Conservation (phyloP, 2,888 invertebrate genomes). For the Bimastos eiseni region DNA sequence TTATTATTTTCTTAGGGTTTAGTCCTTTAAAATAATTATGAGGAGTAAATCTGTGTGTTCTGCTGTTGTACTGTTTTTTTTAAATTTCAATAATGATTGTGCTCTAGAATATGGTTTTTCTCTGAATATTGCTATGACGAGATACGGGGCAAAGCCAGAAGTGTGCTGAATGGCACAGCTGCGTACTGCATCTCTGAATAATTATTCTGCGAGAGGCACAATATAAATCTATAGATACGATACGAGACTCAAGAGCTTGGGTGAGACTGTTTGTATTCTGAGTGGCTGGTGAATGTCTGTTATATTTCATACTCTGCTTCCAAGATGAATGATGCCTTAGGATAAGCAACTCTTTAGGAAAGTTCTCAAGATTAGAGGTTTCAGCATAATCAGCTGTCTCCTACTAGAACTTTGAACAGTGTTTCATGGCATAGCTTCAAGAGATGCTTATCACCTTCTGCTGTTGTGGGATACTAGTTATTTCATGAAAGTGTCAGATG, state of each 20-base stretch:
- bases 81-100: background rate
- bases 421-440: background rate
- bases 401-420: background rate
- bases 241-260: too few relatives aligned
- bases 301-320: background rate
- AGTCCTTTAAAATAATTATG: too few relatives aligned
- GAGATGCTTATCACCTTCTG: background rate
- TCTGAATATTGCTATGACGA: background rate
- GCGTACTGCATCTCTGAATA: too few relatives aligned
- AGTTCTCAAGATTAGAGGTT: background rate
- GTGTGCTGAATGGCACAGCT: background rate
- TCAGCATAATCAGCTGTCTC: background rate
- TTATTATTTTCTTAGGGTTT: too few relatives aligned
- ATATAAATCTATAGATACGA: too few relatives aligned
- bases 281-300: background rate
- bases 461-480: background rate
- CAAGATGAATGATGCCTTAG: conserved; percentile 13
- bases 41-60: background rate
- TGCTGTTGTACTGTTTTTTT: background rate
- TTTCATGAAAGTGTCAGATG: background rate
- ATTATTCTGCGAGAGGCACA: too few relatives aligned
- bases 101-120: background rate
- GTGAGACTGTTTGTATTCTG: background rate
- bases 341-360: background rate
- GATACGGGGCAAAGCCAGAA: background rate